Evolutionary conservation across 2,797 vertebrate species (phyloP).

Genomic region (Orientallactaga sibirica): DNA sequence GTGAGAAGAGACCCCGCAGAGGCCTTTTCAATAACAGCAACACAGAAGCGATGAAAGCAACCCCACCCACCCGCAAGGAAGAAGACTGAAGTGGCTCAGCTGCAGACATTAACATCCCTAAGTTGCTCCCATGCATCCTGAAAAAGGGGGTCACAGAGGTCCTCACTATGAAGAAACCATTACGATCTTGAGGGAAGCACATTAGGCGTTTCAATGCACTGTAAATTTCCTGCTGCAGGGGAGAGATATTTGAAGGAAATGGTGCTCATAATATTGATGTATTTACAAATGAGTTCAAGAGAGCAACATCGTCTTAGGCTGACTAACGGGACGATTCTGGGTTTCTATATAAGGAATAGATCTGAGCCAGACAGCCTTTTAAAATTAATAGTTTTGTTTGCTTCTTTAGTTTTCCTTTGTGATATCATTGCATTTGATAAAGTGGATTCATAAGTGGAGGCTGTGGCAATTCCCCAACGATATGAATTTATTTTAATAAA

Average conservation of each 20-base stretch:
- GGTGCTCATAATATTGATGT: neutral
- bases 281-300: neutral
- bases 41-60: neutral
- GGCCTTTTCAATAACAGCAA: neutral
- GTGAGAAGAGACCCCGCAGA: neutral
- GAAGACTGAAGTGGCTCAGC: neutral
- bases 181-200: fast-evolving
- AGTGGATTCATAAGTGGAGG: neutral
- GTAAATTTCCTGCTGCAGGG: neutral
- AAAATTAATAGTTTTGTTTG: neutral
- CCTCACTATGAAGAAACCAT: neutral
- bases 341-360: neutral
- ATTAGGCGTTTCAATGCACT: neutral
- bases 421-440: slow-evolving; percentile 13
- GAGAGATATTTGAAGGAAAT: neutral
- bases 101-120: neutral
- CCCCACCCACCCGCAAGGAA: neutral
- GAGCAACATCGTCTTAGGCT: neutral
- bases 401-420: neutral
- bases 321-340: neutral
- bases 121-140: neutral
- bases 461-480: neutral
- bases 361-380: neutral
- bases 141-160: neutral
- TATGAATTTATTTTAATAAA: slow-evolving; percentile 40